Conservation (phyloP, 2,888 invertebrate genomes). For the Oegoconia quadripuncta region DNA sequence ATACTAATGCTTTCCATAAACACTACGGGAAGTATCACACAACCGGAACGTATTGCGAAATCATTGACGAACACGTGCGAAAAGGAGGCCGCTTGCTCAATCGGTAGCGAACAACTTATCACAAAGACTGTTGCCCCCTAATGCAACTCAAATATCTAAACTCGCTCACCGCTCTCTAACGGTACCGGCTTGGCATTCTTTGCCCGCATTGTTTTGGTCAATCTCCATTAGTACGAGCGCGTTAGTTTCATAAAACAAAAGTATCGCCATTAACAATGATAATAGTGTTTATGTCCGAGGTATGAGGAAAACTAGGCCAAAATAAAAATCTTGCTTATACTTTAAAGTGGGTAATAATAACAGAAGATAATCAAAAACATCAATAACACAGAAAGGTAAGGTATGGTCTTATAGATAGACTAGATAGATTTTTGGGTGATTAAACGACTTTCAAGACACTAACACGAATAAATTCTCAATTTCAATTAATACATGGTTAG, state of each 20-base stretch:
- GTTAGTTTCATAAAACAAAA: constrained; percentile 10
- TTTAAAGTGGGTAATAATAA: no score
- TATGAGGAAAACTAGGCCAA: no score
- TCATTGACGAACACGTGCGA: constrained; percentile 58
- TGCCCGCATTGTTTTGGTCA: constrained; percentile 61
- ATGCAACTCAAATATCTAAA: constrained; percentile 39
- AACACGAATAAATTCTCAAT: no score
- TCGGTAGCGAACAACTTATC: constrained; percentile 47
- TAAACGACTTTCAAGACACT: no score
- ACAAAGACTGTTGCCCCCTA: constrained; percentile 66
- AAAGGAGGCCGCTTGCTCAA: constrained; percentile 66
- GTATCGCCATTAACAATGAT: not conserved
- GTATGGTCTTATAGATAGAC: no score
- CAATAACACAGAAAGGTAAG: no score
- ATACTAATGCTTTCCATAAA: not conserved
- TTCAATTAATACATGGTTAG: no score
- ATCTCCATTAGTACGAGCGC: constrained; percentile 22
- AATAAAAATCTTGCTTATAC: no score
- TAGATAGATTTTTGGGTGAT: no score
- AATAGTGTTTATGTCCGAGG: not conserved
- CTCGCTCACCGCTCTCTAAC: constrained; percentile 51
- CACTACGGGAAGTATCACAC: constrained; percentile 26
- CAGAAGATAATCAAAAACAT: no score
- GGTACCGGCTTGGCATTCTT: constrained; percentile 45
- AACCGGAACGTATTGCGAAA: constrained; percentile 57